Percentiles rank a stretch among this genome's conserved stretches.
Conservation (phyloP, 1,140 invertebrate genomes). For the Magallana ariakensis region DNA sequence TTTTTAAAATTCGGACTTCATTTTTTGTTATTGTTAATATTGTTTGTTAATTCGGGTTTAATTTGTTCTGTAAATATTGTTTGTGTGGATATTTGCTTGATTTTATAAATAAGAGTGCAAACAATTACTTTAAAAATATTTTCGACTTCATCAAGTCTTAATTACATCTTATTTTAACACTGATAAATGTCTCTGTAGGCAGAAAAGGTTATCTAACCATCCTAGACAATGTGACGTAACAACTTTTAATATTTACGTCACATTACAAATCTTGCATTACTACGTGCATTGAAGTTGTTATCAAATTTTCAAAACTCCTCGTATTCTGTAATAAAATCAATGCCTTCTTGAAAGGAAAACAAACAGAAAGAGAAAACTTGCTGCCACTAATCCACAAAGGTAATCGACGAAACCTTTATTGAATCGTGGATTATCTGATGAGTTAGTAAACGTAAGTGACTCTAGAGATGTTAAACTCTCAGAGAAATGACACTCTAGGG, state of each 20-base stretch:
- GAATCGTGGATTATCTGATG: neutral
- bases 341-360: neutral
- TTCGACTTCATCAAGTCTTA: no score
- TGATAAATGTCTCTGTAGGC: no score
- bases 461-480: neutral
- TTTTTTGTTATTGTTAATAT: no score
- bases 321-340: neutral
- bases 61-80: no score
- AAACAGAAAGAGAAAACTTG: neutral
- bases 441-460: neutral
- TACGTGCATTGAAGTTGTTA: neutral
- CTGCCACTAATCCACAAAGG: neutral
- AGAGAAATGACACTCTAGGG: neutral
- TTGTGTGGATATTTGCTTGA: no score
- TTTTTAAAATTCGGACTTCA: no score
- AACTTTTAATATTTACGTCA: neutral
- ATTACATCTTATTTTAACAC: no score
- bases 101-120: no score
- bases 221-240: neutral
- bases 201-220: no score
- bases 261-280: neutral
- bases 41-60: no score
- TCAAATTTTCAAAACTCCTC: neutral
- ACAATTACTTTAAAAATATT: no score
- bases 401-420: neutral